These are phyloP conservation scores for Drepanosiphum platanoidis DNA, from an alignment of 2,888 invertebrate genomes.

Conservation along the genomic window DNA sequence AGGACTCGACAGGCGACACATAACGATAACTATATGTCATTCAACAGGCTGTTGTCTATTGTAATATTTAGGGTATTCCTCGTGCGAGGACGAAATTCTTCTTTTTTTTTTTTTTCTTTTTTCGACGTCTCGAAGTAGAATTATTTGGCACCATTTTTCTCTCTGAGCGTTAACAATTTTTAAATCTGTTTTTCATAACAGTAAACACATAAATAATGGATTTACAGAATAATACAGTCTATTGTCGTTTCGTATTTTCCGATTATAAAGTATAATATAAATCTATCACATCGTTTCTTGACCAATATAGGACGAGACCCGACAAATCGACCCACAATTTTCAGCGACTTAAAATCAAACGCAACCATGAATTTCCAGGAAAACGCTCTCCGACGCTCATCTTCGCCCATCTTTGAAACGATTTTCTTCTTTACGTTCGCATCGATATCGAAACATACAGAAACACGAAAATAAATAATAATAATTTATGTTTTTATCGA, in stretches of 20 bases:
- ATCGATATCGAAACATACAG: no score
- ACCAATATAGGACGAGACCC: no score
- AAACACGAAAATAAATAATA: no score
- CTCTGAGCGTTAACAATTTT: slow-evolving; percentile 7
- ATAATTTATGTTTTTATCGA: no score
- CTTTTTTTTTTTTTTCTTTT: slow-evolving; percentile 9
- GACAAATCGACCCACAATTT: no score
- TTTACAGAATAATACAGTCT: background rate
- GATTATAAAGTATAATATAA: background rate
- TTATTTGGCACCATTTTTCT: background rate
- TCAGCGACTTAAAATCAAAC: no score
- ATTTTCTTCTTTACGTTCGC: no score
- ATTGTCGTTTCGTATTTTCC: background rate
- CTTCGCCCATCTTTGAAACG: no score
- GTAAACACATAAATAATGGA: slow-evolving; percentile 17
- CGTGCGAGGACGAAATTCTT: background rate
- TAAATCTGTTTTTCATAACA: slow-evolving; percentile 25
- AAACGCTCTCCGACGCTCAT: no score
- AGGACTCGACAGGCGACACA: slow-evolving; percentile 1
- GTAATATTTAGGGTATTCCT: slow-evolving; percentile 13
- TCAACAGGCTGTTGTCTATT: slow-evolving; percentile 38
- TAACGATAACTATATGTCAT: slow-evolving; percentile 13
- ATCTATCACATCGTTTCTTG: no score
- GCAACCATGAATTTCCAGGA: no score
- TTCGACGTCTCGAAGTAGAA: background rate